Base-by-base conservation (phyloP, 2,888 invertebrate genomes). In the Julus scanicus region DNA sequence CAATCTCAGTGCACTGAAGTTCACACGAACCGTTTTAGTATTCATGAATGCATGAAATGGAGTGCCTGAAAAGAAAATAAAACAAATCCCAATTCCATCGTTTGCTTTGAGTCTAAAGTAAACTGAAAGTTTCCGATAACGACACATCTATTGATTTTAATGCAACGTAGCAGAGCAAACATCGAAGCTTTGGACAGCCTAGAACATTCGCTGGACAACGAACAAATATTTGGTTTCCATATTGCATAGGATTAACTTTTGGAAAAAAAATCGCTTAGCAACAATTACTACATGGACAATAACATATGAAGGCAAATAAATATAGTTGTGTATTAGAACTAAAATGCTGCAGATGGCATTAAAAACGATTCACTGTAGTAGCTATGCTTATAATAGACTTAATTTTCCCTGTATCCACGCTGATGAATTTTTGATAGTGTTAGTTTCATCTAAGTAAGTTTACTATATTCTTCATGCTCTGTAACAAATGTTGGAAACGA, bases 41-140 rank as follows among this genome's bases (percentile, higher is more conserved):
- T 71, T 71, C 71, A 71, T 71, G 71, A 71, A 71, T 71, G 71
- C 71, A 71, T 71, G 71, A 71, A 71, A 71, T 71, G 71, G 71
- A 71, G 71, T 71, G 71, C 71, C 29, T 71, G 71, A 71, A 71
- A 71, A 71, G 71, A 71, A 71, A 71, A 71, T 20, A 71, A 71
- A 71, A 71, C 71, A 71, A 71, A 71, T 71, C 71, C 71, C 71
- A 71, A 71, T 71, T 71, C 71, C 71, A 29, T 71, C 71, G 71
- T 71, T 71, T 71, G 71, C 71, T 71, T 20, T 71, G 71, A 71
- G 71, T 71, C 71, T 71, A 29, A 71, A 71, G 71, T 71, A 71
- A 71, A 71, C 71, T 29, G 71, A 71, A 71, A 71, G 71, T 71
- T 71, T 71, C 71, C 9, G 71, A 71, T 71, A 71, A 20, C 71